Evolutionary conservation across 2,797 vertebrate species (phyloP).

Genomic region (Tokudaia muenninki): DNA sequence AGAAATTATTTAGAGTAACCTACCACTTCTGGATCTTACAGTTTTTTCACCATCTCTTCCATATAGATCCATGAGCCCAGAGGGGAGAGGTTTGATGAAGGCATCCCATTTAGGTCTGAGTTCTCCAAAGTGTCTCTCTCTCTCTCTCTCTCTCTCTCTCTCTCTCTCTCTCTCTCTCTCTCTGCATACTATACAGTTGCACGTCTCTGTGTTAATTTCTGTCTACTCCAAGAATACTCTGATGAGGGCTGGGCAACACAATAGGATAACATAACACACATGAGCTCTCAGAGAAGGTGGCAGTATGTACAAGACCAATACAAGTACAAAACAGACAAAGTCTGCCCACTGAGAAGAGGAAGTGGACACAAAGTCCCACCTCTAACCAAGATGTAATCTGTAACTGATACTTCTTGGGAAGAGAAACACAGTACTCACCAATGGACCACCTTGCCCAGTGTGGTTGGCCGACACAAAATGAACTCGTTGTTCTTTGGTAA

Average conservation of each 20-base stretch:
- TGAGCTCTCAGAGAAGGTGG: background rate
- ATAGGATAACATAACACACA: background rate
- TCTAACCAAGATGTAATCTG: background rate
- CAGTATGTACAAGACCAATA: background rate
- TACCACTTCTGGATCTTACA: background rate
- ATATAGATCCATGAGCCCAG: background rate
- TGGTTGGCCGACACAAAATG: background rate
- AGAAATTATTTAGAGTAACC: background rate
- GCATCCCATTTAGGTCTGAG: background rate
- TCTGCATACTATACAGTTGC: background rate
- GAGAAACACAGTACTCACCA: background rate
- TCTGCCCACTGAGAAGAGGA: background rate
- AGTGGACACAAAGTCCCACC: background rate
- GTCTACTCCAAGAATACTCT: too few species aligned
- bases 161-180: too few species aligned
- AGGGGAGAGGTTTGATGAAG: background rate
- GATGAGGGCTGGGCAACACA: background rate
- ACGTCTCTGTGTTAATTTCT: background rate
- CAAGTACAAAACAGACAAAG: background rate
- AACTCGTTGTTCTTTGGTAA: background rate
- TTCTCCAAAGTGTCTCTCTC: background rate
- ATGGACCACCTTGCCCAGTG: too few species aligned
- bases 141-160: too few species aligned
- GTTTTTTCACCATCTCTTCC: background rate
- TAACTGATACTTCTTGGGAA: background rate